Evolutionary conservation across 2,113 vertebrate species (phyloP).

Genomic region (Seriola rivoliana): DNA sequence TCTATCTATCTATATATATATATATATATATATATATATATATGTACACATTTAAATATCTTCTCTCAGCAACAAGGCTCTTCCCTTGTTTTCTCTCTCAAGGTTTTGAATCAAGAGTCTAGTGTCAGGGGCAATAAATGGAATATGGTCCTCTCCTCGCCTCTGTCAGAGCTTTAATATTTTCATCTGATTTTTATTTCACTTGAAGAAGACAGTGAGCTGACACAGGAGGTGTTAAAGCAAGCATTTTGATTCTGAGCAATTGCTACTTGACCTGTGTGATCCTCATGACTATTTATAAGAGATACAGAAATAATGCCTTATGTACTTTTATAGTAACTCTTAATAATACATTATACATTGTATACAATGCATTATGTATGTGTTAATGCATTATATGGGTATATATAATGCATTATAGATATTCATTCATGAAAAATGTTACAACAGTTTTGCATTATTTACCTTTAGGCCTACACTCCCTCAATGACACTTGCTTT

Average conservation of each 20-base stretch:
- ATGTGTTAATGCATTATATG: slow-evolving; percentile 19
- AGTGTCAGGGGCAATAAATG: background rate
- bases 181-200: background rate
- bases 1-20: no score
- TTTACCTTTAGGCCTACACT: background rate
- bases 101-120: background rate
- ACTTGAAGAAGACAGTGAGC: background rate
- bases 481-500: no score
- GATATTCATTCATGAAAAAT: slow-evolving; percentile 17
- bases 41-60: background rate
- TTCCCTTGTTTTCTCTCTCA: background rate
- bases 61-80: background rate
- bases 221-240: background rate
- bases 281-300: background rate
- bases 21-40: no score
- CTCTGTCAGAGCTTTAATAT: background rate
- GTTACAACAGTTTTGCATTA: slow-evolving; percentile 2
- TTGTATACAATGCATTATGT: slow-evolving; percentile 21
- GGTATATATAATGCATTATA: slow-evolving; percentile 15
- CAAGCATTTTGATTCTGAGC: background rate
- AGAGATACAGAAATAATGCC: background rate
- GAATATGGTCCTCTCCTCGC: background rate
- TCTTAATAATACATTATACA: background rate
- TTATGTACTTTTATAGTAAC: background rate
- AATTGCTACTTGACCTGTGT: slow-evolving; percentile 5